Conservation (phyloP, 2,113 vertebrate genomes). For the Dipodomys ordii region DNA sequence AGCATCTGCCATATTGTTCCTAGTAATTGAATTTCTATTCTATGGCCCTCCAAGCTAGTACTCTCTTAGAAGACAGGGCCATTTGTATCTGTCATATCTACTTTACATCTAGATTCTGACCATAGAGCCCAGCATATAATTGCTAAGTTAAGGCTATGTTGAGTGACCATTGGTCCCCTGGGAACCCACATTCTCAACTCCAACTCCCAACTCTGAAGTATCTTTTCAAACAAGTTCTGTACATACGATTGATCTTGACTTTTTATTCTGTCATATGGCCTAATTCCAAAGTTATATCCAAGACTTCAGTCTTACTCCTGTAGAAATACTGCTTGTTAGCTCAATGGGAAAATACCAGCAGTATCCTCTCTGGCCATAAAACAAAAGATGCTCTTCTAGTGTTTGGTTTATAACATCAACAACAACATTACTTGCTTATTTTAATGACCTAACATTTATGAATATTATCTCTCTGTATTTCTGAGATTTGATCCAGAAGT, state of each 20-base stretch:
- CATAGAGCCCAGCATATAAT: background rate
- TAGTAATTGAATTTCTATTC: slow-evolving; percentile 19
- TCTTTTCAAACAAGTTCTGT: background rate
- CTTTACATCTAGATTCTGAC: background rate
- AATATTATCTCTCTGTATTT: background rate
- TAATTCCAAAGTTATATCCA: background rate
- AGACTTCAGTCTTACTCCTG: background rate
- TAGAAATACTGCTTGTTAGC: background rate
- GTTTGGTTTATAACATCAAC: background rate
- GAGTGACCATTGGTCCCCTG: background rate
- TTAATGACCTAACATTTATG: background rate
- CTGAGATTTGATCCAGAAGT: background rate
- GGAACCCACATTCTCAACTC: background rate
- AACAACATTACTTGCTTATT: background rate
- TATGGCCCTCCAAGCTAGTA: background rate
- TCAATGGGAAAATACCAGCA: background rate
- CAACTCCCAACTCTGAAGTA: no score
- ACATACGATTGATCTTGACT: background rate
- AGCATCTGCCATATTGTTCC: background rate
- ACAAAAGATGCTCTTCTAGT: background rate
- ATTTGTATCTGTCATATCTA: background rate
- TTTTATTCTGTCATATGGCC: background rate
- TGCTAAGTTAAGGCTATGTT: background rate
- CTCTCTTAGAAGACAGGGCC: background rate
- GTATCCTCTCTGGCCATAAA: background rate